Percentiles rank a stretch among this genome's conserved stretches.
These are phyloP conservation scores for Lycaena phlaeas DNA, from an alignment of 2,888 invertebrate species.

Conservation along the genomic window DNA sequence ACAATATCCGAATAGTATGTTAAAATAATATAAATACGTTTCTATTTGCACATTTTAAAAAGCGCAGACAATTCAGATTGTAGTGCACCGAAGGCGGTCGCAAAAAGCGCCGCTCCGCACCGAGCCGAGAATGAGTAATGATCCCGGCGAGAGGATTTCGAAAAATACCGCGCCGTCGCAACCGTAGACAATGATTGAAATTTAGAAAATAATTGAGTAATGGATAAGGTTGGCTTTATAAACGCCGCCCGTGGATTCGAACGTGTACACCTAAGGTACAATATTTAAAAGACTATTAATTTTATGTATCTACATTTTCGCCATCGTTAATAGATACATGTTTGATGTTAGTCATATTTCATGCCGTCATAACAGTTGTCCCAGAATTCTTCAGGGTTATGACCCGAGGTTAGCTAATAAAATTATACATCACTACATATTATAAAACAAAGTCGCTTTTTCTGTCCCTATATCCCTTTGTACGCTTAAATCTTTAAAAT, in stretches of 20 bases:
- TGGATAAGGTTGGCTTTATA: slow-evolving; percentile 14
- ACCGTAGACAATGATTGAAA: slow-evolving; percentile 49
- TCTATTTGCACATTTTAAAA: slow-evolving; percentile 19
- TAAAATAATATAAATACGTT: too few species aligned
- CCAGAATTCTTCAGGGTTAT: too few species aligned
- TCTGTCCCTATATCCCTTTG: too few species aligned
- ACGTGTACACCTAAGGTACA: background rate
- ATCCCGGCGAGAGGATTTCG: slow-evolving; percentile 40
- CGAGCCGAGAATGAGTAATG: slow-evolving; percentile 53
- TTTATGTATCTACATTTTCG: background rate
- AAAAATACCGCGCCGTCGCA: slow-evolving; percentile 45
- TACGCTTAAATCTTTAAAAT: too few species aligned
- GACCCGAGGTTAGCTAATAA: too few species aligned
- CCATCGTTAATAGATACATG: too few species aligned
- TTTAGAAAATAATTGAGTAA: slow-evolving; percentile 43
- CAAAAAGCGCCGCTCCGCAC: slow-evolving; percentile 49
- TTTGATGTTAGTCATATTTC: too few species aligned
- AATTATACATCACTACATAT: too few species aligned
- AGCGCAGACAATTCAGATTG: slow-evolving; percentile 21
- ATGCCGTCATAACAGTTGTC: too few species aligned
- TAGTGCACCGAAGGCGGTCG: slow-evolving; percentile 39
- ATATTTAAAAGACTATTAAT: background rate
- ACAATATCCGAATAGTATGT: too few species aligned
- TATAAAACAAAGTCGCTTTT: too few species aligned
- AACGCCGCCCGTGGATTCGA: slow-evolving; percentile 12